Evolutionary conservation across 2,113 vertebrate genomes (phyloP).

Genomic region (Microtus ochrogaster): DNA sequence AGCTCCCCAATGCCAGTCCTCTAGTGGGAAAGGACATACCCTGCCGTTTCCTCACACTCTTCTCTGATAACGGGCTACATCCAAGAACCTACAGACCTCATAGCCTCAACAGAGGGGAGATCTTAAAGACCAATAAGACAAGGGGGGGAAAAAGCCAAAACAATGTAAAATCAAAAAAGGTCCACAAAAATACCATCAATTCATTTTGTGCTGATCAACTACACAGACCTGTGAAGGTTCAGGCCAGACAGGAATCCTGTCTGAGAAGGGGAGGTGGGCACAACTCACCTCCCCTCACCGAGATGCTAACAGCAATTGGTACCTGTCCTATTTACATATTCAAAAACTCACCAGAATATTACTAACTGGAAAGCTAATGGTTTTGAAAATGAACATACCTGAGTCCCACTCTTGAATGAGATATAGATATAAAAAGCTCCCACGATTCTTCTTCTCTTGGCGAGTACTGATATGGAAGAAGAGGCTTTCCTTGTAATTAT

Average conservation of each 20-base stretch:
- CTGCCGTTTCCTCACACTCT: neutral
- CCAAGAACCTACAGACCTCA: neutral
- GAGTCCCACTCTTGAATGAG: neutral
- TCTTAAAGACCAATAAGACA: neutral
- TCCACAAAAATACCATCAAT: neutral
- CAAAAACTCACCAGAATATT: conserved; percentile 1
- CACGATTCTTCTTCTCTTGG: neutral
- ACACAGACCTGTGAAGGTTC: neutral
- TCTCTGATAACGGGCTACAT: neutral
- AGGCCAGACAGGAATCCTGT: neutral
- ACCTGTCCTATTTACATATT: neutral
- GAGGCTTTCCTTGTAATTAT: conserved; percentile 5
- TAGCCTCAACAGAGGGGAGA: neutral
- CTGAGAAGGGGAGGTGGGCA: neutral
- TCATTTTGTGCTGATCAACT: neutral
- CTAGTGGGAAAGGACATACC: neutral
- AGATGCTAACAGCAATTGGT: neutral
- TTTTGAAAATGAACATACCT: conserved; percentile 14
- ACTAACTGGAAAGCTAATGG: conserved; percentile 12
- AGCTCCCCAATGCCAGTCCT: neutral
- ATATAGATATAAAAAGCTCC: conserved; percentile 16
- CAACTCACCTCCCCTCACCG: neutral
- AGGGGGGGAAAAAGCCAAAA: neutral
- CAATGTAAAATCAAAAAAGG: neutral
- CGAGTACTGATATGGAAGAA: conserved; percentile 29